Evolutionary conservation across 2,888 invertebrate genomes (phyloP).

Genomic region (Meta bourneti): DNA sequence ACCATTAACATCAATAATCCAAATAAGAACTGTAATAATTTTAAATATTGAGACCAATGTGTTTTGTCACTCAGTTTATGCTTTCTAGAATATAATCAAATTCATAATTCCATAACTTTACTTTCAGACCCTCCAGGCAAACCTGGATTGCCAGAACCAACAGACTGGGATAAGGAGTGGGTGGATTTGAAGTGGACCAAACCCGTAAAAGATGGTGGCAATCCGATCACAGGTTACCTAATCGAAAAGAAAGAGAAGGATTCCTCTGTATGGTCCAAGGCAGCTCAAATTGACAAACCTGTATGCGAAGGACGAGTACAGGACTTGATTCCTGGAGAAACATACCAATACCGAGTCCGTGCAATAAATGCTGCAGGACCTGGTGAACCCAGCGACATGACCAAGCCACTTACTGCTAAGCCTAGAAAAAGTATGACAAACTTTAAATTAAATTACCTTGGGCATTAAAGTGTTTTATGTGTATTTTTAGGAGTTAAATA

Average conservation of each 20-base stretch:
- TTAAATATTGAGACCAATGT: too few relatives aligned
- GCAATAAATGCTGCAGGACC: constrained; percentile 83
- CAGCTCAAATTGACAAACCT: constrained; percentile 90
- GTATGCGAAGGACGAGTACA: constrained; percentile 91
- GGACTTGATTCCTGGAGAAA: constrained; percentile 85
- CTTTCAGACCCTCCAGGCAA: constrained; percentile 90
- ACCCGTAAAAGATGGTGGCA: constrained; percentile 94
- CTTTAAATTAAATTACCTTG: not conserved
- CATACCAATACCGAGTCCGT: constrained; percentile 82
- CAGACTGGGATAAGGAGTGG: constrained; percentile 95
- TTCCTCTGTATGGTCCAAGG: constrained; percentile 95
- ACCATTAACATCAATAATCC: too few relatives aligned
- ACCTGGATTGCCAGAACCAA: constrained; percentile 94
- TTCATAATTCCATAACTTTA: not conserved
- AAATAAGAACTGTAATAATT: too few relatives aligned
- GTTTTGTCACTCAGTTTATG: too few relatives aligned
- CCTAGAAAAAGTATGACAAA: constrained; percentile 79
- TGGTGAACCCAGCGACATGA: constrained; percentile 80
- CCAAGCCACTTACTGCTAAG: constrained; percentile 80
- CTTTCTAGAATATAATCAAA: not conserved
- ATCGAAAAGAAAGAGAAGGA: constrained; percentile 98
- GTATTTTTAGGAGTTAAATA: not conserved
- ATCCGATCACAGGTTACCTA: constrained; percentile 94
- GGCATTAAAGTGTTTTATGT: not conserved
- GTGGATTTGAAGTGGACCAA: constrained; percentile 95